Percentiles rank a stretch among this genome's conserved stretches.
Conservation (phyloP, 2,888 invertebrate genomes). For the Trichacis sp. region DNA sequence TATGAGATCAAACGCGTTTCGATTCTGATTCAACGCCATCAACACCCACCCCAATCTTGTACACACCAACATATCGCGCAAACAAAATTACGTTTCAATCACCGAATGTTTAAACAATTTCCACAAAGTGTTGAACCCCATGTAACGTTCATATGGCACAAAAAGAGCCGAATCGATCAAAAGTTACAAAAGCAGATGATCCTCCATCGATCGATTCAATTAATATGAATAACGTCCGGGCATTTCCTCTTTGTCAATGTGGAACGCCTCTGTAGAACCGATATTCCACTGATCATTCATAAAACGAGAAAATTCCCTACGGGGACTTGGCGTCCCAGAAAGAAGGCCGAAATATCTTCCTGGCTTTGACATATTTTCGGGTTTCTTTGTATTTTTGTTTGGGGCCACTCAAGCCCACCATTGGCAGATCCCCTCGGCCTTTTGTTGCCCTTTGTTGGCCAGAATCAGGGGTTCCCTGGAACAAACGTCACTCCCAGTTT, state of each 20-base stretch:
- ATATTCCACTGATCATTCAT: constrained; percentile 38
- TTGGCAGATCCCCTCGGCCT: constrained; percentile 47
- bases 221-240: not conserved
- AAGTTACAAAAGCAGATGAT: no score
- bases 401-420: constrained; percentile 60
- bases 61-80: not conserved
- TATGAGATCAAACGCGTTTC: not conserved
- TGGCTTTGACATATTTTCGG: constrained; percentile 60
- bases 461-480: constrained; percentile 52
- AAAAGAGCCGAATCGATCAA: no score
- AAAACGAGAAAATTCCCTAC: constrained; percentile 21
- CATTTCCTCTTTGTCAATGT: not conserved
- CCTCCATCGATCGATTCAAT: not conserved
- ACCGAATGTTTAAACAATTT: no score
- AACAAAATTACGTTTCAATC: no score
- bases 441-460: constrained; percentile 53
- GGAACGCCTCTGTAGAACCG: constrained; percentile 13
- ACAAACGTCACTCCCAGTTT: constrained; percentile 52
- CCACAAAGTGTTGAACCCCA: no score
- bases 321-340: constrained; percentile 35
- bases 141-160: no score
- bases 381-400: constrained; percentile 54
- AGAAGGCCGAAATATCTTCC: constrained; percentile 39
- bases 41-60: not conserved
- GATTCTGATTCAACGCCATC: not conserved